phyloP scores from a whole-genome alignment of 2,888 invertebrate species.

The Idaea dimidiata region DNA sequence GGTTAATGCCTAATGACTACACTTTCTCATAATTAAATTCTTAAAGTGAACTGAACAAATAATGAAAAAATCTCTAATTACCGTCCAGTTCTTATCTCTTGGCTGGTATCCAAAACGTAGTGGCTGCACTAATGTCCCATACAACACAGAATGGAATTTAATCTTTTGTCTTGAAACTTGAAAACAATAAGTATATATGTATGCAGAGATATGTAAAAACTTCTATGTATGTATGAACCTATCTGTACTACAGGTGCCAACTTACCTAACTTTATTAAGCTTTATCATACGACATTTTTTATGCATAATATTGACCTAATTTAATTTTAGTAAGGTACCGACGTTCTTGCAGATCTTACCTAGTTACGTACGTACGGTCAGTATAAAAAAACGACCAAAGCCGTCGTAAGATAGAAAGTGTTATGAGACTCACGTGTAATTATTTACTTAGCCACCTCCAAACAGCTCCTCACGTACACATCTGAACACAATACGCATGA shows the following conservation, averaged over 20 bases:
- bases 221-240: too few relatives aligned
- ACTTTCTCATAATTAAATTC: background rate
- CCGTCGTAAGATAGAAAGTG: background rate
- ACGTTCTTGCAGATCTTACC: too few relatives aligned
- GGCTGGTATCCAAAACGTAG: background rate
- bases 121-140: background rate
- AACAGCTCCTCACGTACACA: conserved; percentile 37
- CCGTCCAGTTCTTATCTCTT: background rate
- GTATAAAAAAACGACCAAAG: background rate
- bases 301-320: too few relatives aligned
- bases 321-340: too few relatives aligned
- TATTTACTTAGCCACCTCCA: conserved; percentile 33
- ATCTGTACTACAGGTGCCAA: too few relatives aligned
- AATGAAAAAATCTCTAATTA: conserved; percentile 1
- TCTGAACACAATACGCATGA: conserved; percentile 39
- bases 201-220: too few relatives aligned
- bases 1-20: background rate
- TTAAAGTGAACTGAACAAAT: background rate
- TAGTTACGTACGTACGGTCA: too few relatives aligned
- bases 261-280: too few relatives aligned
- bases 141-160: background rate
- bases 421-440: conserved; percentile 15
- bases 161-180: background rate
- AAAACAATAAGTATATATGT: background rate
- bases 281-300: too few relatives aligned